Percentiles rank a stretch among this genome's conserved stretches.
Evolutionary conservation across 2,113 vertebrate species (phyloP).

Genomic region (Prunella himalayana): DNA sequence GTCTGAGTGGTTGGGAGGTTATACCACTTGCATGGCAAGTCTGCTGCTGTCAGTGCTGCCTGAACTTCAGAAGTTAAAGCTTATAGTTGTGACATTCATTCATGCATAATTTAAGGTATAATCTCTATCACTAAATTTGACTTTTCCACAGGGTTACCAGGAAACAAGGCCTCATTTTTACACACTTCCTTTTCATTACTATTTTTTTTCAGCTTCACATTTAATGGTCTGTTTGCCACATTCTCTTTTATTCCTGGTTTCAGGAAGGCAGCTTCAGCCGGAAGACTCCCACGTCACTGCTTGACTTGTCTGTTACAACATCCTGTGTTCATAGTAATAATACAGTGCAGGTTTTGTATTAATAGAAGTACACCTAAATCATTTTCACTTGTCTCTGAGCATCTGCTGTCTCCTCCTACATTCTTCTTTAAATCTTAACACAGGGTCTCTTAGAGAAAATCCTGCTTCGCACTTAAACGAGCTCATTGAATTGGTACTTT

Average conservation of each 20-base stretch:
- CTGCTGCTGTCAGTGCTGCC: not conserved
- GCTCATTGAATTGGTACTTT: not conserved
- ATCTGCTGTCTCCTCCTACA: constrained; percentile 37
- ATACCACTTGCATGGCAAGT: not conserved
- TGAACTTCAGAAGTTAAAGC: not conserved
- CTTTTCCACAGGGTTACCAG: not conserved
- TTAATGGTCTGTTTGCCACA: not conserved
- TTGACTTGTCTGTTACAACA: not conserved
- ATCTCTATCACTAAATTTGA: not conserved
- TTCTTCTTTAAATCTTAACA: constrained; percentile 29
- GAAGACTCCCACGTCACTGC: not conserved
- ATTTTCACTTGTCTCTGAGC: constrained; percentile 16
- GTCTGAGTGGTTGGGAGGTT: not conserved
- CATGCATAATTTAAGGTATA: not conserved
- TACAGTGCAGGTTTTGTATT: not conserved
- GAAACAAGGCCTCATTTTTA: not conserved
- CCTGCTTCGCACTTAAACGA: not conserved
- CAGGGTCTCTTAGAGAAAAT: not conserved
- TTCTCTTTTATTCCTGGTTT: not conserved
- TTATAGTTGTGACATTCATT: not conserved
- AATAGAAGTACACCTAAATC: constrained; percentile 19
- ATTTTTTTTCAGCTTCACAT: not conserved
- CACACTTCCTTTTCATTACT: not conserved
- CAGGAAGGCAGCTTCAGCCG: not conserved
- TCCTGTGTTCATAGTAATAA: not conserved